Base-by-base conservation (phyloP, 37 sponge, comb jelly and placozoan genomes). In the Diacarnus erythraeanus region DNA sequence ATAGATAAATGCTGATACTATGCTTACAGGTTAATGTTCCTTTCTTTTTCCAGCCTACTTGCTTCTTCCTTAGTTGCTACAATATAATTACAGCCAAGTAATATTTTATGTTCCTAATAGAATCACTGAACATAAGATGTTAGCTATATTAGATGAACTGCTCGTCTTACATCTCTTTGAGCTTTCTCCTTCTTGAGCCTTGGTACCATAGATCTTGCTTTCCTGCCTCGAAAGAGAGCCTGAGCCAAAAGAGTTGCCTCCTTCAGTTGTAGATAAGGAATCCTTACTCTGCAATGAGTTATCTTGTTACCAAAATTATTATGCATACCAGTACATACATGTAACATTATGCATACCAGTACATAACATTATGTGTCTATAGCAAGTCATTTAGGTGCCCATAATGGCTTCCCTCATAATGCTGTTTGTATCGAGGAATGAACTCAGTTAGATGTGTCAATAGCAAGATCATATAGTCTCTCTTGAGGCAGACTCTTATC, bases 1-100 rank as follows among this genome's bases (percentile, higher is more conserved):
- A n/a, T n/a, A n/a, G n/a, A n/a, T n/a, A n/a, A n/a, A n/a, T n/a
- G n/a, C n/a, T n/a, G n/a, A n/a, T n/a, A n/a, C n/a, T 47, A 15
- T 61, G 25, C 82, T 77, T 82, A 91, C 91, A 74, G 57, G 80
- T 27, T 0, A 91, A 80, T 5, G 77, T 80, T 40, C 92, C 88
- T 75, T 87, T 87, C 77, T 91, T 92, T 43, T 87, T 92, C 58
- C 74, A 84, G 17, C 81, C 88, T 10, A 71, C 40, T 22, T 64
- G 64, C 75, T 84, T 92, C 34, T 81, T 84, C 44, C 75, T 78
- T 77, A 78, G 76, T 84, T 80, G 84, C 92, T 92, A 57, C 12
- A 68, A 4, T 25, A 67, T 8, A 74, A 75, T 75, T 57, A 27
- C 8, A 65, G 58, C 15, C 41, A 57, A 40, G 2, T n/a, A n/a